Percentiles rank a stretch among this genome's conserved stretches.
phyloP scores from a whole-genome alignment of 2,797 vertebrate genomes.

The Leuciscus waleckii region DNA sequence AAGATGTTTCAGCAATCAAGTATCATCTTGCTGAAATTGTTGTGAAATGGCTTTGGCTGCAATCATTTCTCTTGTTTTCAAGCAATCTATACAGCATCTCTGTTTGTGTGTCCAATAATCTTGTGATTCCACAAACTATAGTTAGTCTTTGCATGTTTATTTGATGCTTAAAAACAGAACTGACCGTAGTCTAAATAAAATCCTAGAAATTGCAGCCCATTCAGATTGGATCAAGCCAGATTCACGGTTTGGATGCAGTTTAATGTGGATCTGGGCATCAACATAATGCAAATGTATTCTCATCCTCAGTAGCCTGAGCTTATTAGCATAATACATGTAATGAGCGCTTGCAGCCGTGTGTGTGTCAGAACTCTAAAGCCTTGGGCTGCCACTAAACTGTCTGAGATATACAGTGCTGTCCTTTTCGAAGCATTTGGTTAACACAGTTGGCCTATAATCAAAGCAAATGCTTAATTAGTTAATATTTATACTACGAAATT shows the following conservation, averaged over 20 bases:
- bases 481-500: background rate
- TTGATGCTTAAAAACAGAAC: constrained; percentile 10
- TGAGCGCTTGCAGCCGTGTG: background rate
- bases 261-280: background rate
- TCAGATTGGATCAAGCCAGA: background rate
- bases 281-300: constrained; percentile 18
- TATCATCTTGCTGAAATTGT: constrained; percentile 1
- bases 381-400: background rate
- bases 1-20: constrained; percentile 12
- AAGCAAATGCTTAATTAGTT: constrained; percentile 2
- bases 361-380: background rate
- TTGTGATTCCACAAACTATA: background rate
- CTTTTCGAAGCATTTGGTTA: background rate
- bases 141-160: constrained; percentile 11
- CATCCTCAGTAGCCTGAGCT: background rate
- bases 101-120: constrained; percentile 9
- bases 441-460: background rate
- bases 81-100: background rate
- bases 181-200: background rate
- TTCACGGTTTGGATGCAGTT: background rate
- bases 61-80: constrained; percentile 22
- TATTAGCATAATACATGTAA: constrained; percentile 17
- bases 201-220: background rate
- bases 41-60: constrained; percentile 11
- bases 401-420: background rate